phyloP scores from a whole-genome alignment of 2,888 invertebrate genomes.

The Caradrina kadenii region DNA sequence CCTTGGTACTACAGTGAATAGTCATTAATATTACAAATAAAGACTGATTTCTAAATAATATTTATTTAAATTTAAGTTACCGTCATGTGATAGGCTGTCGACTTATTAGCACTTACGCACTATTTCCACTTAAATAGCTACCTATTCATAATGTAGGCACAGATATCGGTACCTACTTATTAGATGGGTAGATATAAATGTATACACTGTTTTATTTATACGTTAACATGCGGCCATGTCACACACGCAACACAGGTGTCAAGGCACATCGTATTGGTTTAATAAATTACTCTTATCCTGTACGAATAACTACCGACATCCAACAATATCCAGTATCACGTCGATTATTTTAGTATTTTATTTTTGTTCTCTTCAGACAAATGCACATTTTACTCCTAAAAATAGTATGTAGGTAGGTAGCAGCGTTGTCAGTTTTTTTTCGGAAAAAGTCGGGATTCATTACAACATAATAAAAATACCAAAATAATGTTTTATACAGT shows the following conservation, averaged over 20 bases:
- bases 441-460: too few species aligned
- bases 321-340: background rate
- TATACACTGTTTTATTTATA: constrained; percentile 21
- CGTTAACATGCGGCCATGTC: constrained; percentile 13
- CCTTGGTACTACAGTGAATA: too few species aligned
- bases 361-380: background rate
- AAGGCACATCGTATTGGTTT: constrained; percentile 37
- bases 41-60: background rate
- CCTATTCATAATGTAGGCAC: background rate
- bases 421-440: too few species aligned
- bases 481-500: too few species aligned
- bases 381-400: too few species aligned
- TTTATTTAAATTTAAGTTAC: background rate
- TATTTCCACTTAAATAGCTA: constrained; percentile 19
- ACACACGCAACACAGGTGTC: constrained; percentile 42
- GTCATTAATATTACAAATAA: too few species aligned
- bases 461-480: too few species aligned
- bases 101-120: constrained; percentile 50
- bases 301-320: constrained; percentile 16
- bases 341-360: constrained; percentile 5
- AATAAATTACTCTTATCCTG: constrained; percentile 53
- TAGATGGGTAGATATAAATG: constrained; percentile 1
- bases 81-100: constrained; percentile 2
- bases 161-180: background rate
- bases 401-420: too few species aligned